Percentiles rank a stretch among this genome's conserved stretches.
Conservation (phyloP, 1,140 invertebrate genomes). For the Ditylenchus dipsaci region DNA sequence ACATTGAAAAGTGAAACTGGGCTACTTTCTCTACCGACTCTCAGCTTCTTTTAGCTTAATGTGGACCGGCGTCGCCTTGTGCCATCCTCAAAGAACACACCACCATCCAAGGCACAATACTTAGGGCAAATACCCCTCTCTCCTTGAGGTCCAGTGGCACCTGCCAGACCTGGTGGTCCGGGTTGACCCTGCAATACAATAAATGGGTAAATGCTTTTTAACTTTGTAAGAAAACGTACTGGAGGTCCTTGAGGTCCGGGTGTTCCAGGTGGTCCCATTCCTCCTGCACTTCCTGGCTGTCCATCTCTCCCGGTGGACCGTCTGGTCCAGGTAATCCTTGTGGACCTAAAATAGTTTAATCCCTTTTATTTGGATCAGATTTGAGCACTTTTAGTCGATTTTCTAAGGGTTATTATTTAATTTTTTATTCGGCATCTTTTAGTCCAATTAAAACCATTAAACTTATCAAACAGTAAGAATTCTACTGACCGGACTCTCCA, state of each 20-base stretch:
- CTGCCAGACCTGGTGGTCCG: constrained; percentile 23
- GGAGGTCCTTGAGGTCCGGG: constrained; percentile 39
- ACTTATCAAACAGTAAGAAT: too few relatives aligned
- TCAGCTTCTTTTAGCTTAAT: too few relatives aligned
- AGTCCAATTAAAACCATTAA: too few relatives aligned
- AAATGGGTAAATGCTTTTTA: too few relatives aligned
- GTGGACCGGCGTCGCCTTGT: constrained; percentile 8
- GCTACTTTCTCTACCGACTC: too few relatives aligned
- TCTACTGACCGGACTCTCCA: constrained; percentile 15
- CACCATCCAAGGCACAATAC: constrained; percentile 27
- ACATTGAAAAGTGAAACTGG: too few relatives aligned
- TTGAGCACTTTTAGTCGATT: background rate
- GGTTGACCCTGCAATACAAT: background rate
- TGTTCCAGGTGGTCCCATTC: constrained; percentile 45
- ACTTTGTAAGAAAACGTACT: background rate
- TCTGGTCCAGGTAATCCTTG: constrained; percentile 35
- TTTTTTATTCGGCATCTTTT: too few relatives aligned
- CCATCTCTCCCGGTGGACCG: constrained; percentile 39
- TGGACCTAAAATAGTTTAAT: constrained; percentile 5
- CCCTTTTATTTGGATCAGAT: background rate
- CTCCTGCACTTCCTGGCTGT: constrained; percentile 44
- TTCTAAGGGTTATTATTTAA: background rate
- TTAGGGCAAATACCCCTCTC: constrained; percentile 26
- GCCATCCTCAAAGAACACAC: constrained; percentile 31
- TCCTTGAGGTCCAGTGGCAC: constrained; percentile 37